phyloP scores from a whole-genome alignment of 2,888 invertebrate genomes.

The Drosophila kanekoi region DNA sequence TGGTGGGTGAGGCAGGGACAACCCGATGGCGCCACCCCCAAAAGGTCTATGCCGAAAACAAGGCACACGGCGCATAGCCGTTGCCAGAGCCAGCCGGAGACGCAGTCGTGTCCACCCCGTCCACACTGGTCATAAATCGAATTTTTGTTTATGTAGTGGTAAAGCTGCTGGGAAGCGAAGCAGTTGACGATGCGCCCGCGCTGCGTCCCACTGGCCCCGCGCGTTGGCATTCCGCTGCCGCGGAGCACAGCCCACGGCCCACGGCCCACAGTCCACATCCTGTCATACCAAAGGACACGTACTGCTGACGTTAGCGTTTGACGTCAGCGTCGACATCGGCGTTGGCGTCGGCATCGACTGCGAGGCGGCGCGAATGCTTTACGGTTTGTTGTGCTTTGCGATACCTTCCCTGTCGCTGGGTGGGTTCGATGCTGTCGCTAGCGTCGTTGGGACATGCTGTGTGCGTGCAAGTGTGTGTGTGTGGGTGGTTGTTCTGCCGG shows the following conservation, averaged over 20 bases:
- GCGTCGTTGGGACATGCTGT: constrained; percentile 4
- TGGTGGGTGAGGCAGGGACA: constrained; percentile 3
- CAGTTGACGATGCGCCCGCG: constrained; percentile 6
- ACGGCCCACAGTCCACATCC: constrained; percentile 37
- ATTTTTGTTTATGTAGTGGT: constrained; percentile 82
- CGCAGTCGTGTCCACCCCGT: constrained; percentile 38
- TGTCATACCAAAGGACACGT: constrained; percentile 59
- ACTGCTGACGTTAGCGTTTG: constrained; percentile 21
- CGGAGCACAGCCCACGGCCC: constrained; percentile 13
- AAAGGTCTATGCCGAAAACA: constrained; percentile 42
- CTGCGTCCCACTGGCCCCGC: neutral
- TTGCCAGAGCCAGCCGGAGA: constrained; percentile 4
- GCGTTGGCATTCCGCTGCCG: neutral
- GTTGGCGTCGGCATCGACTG: constrained; percentile 6
- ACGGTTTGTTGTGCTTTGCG: constrained; percentile 83
- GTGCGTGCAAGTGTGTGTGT: constrained; percentile 12
- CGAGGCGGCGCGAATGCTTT: constrained; percentile 75
- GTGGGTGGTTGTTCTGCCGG: constrained; percentile 67
- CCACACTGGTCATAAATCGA: constrained; percentile 84
- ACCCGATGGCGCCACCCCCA: constrained; percentile 42
- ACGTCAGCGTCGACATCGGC: constrained; percentile 21
- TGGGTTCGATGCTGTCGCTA: constrained; percentile 34
- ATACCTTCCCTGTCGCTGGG: constrained; percentile 20
- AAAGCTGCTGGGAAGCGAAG: constrained; percentile 48
- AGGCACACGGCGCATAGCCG: constrained; percentile 20